phyloP scores from a whole-genome alignment of 1,140 invertebrate genomes.

The Latrodectus geometricus region DNA sequence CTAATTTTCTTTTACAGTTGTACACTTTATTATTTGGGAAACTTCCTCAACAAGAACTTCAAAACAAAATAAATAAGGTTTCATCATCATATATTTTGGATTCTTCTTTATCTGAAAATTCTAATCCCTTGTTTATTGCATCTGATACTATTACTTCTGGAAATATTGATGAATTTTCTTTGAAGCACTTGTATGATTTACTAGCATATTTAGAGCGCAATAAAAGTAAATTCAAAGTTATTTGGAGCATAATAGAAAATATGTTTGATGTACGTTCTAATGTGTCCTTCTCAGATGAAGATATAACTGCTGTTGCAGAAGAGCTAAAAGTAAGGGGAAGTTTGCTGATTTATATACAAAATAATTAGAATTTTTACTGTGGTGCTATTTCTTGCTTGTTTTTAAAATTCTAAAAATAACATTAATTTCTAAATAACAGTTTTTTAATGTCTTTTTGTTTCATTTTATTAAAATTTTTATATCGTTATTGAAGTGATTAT shows the following conservation, averaged over 20 bases:
- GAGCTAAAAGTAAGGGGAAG: conserved; percentile 44
- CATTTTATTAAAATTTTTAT: neutral
- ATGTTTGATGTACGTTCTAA: conserved; percentile 36
- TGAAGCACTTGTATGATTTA: conserved; percentile 45
- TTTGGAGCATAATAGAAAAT: conserved; percentile 45
- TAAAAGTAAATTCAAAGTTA: conserved; percentile 24
- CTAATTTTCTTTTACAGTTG: neutral
- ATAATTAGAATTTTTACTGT: neutral
- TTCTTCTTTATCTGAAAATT: neutral
- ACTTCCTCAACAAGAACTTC: neutral
- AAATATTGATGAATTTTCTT: conserved; percentile 4
- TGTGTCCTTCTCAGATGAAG: neutral
- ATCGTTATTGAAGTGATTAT: too few species aligned
- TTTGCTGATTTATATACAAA: neutral
- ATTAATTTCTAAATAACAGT: neutral
- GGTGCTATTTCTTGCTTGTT: neutral
- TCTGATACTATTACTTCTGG: conserved; percentile 12
- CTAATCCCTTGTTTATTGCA: conserved; percentile 17
- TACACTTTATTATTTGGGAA: conserved; percentile 45
- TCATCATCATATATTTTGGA: neutral
- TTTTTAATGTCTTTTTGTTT: neutral
- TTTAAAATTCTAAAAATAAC: neutral
- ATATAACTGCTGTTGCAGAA: conserved; percentile 34
- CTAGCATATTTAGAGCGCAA: conserved; percentile 49
- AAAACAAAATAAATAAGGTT: neutral